Evolutionary conservation across 2,797 vertebrate genomes (phyloP).

Genomic region (Threskiornis aethiopicus): DNA sequence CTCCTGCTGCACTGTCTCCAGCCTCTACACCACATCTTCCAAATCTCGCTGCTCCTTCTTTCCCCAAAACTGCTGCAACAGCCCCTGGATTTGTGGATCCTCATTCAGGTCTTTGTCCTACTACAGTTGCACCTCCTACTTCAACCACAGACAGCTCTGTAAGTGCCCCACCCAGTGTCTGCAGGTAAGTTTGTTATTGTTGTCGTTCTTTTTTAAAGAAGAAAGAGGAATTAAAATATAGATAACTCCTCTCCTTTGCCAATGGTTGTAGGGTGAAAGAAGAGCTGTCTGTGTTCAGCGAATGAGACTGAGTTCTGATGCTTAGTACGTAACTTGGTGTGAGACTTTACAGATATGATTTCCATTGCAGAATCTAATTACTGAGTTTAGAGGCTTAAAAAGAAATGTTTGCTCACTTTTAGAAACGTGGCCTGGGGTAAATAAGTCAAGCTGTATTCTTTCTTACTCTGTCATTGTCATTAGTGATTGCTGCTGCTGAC

Average conservation of each 20-base stretch:
- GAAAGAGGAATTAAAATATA: not conserved
- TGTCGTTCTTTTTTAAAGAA: not conserved
- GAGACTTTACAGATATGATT: not conserved
- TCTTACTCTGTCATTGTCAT: not conserved
- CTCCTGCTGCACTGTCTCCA: conserved; percentile 81
- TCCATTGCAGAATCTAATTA: not conserved
- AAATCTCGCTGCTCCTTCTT: conserved; percentile 84
- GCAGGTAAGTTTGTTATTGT: conserved; percentile 83
- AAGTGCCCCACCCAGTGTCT: conserved; percentile 93
- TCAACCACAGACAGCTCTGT: conserved; percentile 82
- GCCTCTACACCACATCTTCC: conserved; percentile 85
- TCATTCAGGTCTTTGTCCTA: conserved; percentile 85
- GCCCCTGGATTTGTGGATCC: conserved; percentile 88
- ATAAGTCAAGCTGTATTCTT: not conserved
- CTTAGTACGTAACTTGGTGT: not conserved
- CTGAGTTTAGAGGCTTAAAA: not conserved
- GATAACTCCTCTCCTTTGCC: not conserved
- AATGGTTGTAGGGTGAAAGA: not conserved
- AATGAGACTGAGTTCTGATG: not conserved
- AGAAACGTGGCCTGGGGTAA: not conserved
- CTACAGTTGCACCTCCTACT: conserved; percentile 83
- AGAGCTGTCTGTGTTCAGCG: not conserved
- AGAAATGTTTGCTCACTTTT: not conserved
- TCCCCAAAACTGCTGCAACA: conserved; percentile 86
- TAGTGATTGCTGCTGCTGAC: not conserved